Evolutionary conservation across 2,888 invertebrate genomes (phyloP), one percentile per base, ranked within the genome.

Genomic region (Orgyia antiqua): DNA sequence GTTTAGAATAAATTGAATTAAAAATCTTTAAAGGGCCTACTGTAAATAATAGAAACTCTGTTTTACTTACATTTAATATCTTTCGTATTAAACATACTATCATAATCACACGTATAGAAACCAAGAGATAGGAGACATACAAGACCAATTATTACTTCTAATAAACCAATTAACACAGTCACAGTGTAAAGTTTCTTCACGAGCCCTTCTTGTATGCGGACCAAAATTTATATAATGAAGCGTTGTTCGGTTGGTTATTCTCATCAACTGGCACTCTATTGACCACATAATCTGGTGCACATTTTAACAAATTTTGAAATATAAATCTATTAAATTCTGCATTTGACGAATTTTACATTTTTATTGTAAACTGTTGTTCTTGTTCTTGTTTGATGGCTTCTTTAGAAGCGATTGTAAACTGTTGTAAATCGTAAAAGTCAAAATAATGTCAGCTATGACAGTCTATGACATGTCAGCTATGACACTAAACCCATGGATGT

Each of bases 1-100:
- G 3, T 4, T 15, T 4, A 15, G 15, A 15, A 15, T 15, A 15
- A 6, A 4, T 15, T 4, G 4, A 15, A 3, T 6, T 15, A 4
- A 15, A 3, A 15, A 15, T 15, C 4, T 15, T 4, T 4, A 15
- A 15, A 6, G 3, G 15, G 15, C 15, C 15, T 15, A 6, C 15
- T 15, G 6, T 6, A 15, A 6, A 3, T 6, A 15, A 15, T 4
- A 15, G 4, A 15, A 6, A 15, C 6, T 4, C 6, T 4, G 4
- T 15, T 15, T 4, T 3, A 38, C 43, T 46, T 33, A 51, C 55
- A 9, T n/a, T 27, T 29, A 7, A 48, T 29, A 10, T 28, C 19
- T 23, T 40, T 40, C n/a, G 48, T 54, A 9, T 25, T 30, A 30
- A 35, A 51, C 26, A 54, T 9, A 17, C 25, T 27, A 19, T 54